A percentile compares a stretch with the other conserved stretches of the same genome.
phyloP scores from a whole-genome alignment of 2,797 vertebrate genomes.

The Morus bassanus region DNA sequence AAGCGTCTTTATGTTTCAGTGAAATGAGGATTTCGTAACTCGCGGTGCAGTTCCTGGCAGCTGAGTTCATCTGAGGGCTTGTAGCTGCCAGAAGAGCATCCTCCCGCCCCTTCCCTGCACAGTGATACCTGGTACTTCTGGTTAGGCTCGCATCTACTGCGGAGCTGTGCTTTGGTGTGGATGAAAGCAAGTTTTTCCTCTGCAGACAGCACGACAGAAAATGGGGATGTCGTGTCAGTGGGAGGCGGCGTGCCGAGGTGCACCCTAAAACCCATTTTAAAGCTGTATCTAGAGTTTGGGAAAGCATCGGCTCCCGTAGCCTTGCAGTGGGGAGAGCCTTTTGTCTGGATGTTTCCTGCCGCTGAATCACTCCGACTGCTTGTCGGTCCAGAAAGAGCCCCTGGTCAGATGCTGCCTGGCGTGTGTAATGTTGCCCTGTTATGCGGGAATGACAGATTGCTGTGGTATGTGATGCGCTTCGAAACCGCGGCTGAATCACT shows the following conservation, averaged over 20 bases:
- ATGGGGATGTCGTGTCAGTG: fast-evolving
- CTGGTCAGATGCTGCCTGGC: neutral
- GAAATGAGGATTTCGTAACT: neutral
- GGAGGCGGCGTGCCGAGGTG: fast-evolving
- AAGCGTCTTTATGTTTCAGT: neutral
- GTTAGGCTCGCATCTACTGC: fast-evolving
- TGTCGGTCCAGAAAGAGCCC: fast-evolving
- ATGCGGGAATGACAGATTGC: neutral
- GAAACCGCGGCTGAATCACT: neutral
- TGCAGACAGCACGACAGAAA: fast-evolving
- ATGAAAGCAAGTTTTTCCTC: neutral
- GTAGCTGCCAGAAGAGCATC: neutral
- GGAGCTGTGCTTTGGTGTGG: fast-evolving
- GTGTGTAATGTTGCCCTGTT: neutral
- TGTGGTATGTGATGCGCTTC: neutral
- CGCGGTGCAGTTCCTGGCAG: neutral
- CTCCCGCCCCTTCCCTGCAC: neutral
- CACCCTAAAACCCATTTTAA: fast-evolving
- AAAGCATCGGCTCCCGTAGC: fast-evolving
- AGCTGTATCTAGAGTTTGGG: neutral
- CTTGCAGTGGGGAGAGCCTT: neutral
- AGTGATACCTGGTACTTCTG: neutral
- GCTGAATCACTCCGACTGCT: neutral
- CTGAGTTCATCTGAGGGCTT: neutral
- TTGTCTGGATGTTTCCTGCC: neutral